Evolutionary conservation across 2,888 invertebrate species (phyloP), one percentile per base, ranked within the genome.

Genomic region (Himalopsyche anomala): DNA sequence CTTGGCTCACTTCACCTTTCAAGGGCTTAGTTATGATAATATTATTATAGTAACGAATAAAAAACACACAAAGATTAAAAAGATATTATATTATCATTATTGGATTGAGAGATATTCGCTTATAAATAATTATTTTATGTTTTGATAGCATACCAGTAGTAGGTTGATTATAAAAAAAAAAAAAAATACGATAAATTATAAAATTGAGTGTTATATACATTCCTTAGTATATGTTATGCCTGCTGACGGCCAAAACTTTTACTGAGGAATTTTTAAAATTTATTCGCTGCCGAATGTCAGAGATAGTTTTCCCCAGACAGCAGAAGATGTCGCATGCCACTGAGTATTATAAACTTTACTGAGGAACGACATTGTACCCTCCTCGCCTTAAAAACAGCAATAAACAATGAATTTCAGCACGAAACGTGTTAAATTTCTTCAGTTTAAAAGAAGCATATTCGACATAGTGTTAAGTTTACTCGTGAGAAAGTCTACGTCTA

Each of bases 381-480:
- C 62, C 19, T 6, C 28, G 62, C 62, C 3, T 62, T 62, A 62
- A 62, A 62, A 62, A 62, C 62, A 28, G 62, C 11, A 62, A 62
- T 62, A 62, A 62, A 62, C 62, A 62, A 62, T 62, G 62, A 62
- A 62, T 62, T 62, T 62, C 62, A 62, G 19, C 62, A 19, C 62
- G 62, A 62, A 62, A 19, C 19, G 62, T 62, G 62, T 62, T 19
- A 62, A 62, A 62, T 62, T n/a, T 62, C 62, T 62, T 19, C 19
- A 56, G 62, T 62, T 62, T 56, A n/a, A 56, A 62, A 62, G 62
- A 62, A 62, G 62, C 62, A 62, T 28, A 62, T 62, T 62, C 62
- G 62, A 62, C 62, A 19, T 62, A 19, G 62, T 62, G 62, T 19
- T 62, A 62, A 62, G 19, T 62, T 28, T 28, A 19, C 62, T 11